Evolutionary conservation across 2,888 invertebrate genomes (phyloP).

Genomic region (Anorthoa munda): DNA sequence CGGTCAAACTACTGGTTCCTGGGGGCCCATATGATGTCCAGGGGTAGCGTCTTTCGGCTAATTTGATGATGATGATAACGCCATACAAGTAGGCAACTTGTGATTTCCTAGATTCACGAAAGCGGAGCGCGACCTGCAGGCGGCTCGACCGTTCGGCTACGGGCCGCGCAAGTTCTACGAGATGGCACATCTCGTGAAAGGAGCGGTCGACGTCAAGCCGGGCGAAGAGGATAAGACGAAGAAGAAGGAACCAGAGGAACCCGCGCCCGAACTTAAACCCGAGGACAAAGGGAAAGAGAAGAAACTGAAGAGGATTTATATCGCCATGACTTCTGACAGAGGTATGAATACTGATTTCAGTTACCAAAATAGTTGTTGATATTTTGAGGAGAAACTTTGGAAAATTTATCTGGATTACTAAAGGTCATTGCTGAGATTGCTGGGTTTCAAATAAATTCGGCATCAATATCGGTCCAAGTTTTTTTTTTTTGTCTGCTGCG

Average conservation of each 20-base stretch:
- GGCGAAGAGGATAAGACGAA: conserved; percentile 11
- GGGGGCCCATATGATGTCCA: neutral
- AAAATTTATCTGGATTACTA: conserved; percentile 9
- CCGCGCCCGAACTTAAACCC: conserved; percentile 80
- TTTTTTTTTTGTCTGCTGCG: neutral
- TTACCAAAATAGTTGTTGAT: neutral
- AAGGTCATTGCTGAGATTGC: neutral
- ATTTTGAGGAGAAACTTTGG: neutral
- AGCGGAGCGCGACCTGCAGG: conserved; percentile 93
- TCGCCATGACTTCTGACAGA: conserved; percentile 94
- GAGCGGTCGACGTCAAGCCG: conserved; percentile 70
- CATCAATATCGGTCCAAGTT: no score
- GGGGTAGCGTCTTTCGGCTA: neutral
- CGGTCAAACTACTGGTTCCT: neutral
- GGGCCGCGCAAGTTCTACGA: conserved; percentile 93
- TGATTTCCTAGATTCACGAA: conserved; percentile 91
- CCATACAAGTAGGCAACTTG: no score
- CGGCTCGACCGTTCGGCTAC: conserved; percentile 93
- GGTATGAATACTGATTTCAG: conserved; percentile 70
- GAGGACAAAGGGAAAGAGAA: conserved; percentile 72
- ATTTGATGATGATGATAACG: neutral
- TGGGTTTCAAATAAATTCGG: neutral
- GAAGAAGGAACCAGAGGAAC: conserved; percentile 73
- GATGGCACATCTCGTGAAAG: conserved; percentile 78
- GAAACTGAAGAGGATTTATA: conserved; percentile 86